Evolutionary conservation across 2,113 vertebrate genomes (phyloP), one percentile per base, ranked within the genome.

Genomic region (Pseudorhombus dupliciocellatus): DNA sequence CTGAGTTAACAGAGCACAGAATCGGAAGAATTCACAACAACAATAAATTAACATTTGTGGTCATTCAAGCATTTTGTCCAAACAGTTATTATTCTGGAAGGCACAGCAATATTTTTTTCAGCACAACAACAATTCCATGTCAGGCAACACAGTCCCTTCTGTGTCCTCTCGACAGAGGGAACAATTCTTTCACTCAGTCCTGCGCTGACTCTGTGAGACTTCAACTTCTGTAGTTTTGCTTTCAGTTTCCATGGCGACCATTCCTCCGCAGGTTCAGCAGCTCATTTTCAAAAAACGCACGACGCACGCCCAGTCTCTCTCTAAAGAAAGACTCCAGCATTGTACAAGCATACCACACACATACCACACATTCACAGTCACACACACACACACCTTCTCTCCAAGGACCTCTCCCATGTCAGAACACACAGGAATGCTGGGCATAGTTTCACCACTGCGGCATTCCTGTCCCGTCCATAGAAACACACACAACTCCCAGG

Each of bases 181-280:
- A 31, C 10, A 56, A 34, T 30, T 20, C 12, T 52, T 80, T 59
- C 66, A 30, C 61, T 68, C 25, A 11, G 24, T 60, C 57, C 52
- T 66, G n/a, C 14, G 28, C 54, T 6, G 7, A n/a, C 67, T 50
- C 68, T 63, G 46, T 56, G 51, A 3, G 37, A 58, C 54, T 70
- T 62, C 24, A 67, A 48, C 34, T 71, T 70, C 30, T 24, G 68
- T 73, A 30, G 72, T 75, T 79, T 75, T 58, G 26, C 59, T 81
- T 81, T 67, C 66, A 55, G 86, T 83, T 85, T 80, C 79, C 68
- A 81, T 85, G 76, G 85, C 14, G 61, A 84, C 34, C 10, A 70
- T 61, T 87, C 68, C 77, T 79, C 70, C 24, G 16, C 71, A 78
- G 71, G 70, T 66, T 74, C 50, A 58, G 79, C 68, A 78, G 61